A percentile compares a stretch with the other conserved stretches of the same genome.
Evolutionary conservation across 2,888 invertebrate genomes (phyloP).

Genomic region (Phaedon cochleariae): DNA sequence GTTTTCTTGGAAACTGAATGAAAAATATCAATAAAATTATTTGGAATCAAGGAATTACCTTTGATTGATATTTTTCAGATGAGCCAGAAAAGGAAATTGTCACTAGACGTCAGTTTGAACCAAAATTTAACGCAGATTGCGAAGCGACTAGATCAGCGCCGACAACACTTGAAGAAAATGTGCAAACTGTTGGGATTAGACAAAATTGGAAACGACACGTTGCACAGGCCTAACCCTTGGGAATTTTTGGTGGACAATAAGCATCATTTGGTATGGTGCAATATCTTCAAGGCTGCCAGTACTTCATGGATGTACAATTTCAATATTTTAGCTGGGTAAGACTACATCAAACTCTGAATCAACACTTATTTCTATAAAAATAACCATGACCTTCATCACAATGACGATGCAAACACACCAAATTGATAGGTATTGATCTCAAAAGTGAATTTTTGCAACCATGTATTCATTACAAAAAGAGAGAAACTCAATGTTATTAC

Average conservation of each 20-base stretch:
- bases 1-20: too few relatives aligned
- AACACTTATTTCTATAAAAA: too few relatives aligned
- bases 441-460: too few relatives aligned
- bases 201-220: conserved; percentile 66
- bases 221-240: conserved; percentile 82
- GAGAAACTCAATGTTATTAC: too few relatives aligned
- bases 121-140: conserved; percentile 69
- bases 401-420: too few relatives aligned
- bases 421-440: too few relatives aligned
- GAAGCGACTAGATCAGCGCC: conserved; percentile 68
- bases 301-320: conserved; percentile 94
- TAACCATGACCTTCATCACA: too few relatives aligned
- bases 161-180: conserved; percentile 67
- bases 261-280: conserved; percentile 85
- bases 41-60: neutral
- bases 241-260: conserved; percentile 84
- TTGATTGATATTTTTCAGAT: conserved; percentile 20
- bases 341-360: neutral
- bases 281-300: conserved; percentile 85
- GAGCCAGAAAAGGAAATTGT: conserved; percentile 15
- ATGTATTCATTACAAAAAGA: too few relatives aligned
- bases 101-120: conserved; percentile 29
- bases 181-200: conserved; percentile 71
- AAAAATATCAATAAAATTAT: neutral
- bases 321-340: conserved; percentile 80